Percentiles rank a stretch among this genome's conserved stretches.
phyloP scores from a whole-genome alignment of 1,140 invertebrate species.

The Eulimnadia texana region DNA sequence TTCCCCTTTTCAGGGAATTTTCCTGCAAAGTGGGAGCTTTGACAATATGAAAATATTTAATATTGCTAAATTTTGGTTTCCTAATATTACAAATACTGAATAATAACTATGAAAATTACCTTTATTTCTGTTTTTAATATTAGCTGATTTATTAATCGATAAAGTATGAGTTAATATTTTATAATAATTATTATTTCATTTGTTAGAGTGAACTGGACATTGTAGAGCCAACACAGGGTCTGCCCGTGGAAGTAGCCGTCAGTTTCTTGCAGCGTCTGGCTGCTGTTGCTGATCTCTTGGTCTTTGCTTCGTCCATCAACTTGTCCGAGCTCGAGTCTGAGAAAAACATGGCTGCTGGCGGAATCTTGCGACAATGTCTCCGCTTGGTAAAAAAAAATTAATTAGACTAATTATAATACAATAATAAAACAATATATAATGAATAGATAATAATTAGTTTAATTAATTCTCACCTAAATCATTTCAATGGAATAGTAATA shows the following conservation, averaged over 20 bases:
- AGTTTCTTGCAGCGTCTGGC: conserved; percentile 91
- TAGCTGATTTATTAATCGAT: neutral
- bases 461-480: too few relatives aligned
- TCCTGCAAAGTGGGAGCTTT: too few relatives aligned
- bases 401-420: neutral
- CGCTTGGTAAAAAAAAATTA: conserved; percentile 55
- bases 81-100: too few relatives aligned
- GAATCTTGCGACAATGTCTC: conserved; percentile 90
- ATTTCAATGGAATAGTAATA: too few relatives aligned
- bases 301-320: conserved; percentile 93
- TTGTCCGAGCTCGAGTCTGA: conserved; percentile 96
- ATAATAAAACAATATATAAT: too few relatives aligned
- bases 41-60: neutral
- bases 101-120: conserved; percentile 1
- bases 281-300: conserved; percentile 94
- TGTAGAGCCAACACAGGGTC: conserved; percentile 93
- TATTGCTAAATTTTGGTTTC: conserved; percentile 6
- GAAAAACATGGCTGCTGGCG: conserved; percentile 99
- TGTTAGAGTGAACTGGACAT: conserved; percentile 92
- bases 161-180: too few relatives aligned
- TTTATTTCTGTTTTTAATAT: conserved; percentile 8
- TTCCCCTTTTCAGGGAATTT: too few relatives aligned
- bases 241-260: conserved; percentile 94
- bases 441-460: too few relatives aligned
- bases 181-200: conserved; percentile 19